These are phyloP conservation scores for Smithornis capensis DNA, from an alignment of 2,113 vertebrate species.

Conservation along the genomic window DNA sequence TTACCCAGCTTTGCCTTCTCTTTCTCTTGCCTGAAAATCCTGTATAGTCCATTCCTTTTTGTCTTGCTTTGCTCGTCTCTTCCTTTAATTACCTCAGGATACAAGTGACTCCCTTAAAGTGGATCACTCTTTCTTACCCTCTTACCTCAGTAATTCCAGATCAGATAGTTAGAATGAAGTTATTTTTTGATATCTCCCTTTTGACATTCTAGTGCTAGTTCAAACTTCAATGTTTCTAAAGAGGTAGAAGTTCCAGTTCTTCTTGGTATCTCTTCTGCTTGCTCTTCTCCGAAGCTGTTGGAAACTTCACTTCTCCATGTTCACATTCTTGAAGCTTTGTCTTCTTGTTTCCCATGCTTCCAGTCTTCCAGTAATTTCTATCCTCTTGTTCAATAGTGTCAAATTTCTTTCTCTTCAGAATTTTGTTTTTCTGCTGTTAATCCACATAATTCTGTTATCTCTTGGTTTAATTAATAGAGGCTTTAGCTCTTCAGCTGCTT, in stretches of 20 bases:
- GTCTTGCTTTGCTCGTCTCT: neutral
- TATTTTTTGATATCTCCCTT: neutral
- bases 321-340: neutral
- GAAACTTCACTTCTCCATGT: neutral
- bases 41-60: neutral
- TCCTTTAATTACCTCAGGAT: neutral
- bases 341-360: neutral
- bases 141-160: neutral
- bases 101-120: neutral
- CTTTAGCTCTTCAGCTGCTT: neutral
- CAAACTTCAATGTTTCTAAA: neutral
- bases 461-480: neutral
- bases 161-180: fast-evolving
- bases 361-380: neutral
- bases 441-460: neutral
- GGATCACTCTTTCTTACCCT: neutral
- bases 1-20: neutral
- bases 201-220: neutral
- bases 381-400: neutral
- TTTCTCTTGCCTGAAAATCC: neutral
- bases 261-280: neutral
- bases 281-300: neutral
- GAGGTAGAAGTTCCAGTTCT: neutral
- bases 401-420: neutral
- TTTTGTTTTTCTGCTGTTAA: neutral